Conservation (phyloP, 2,797 vertebrate genomes). For the Enteromius thamalakanensis region DNA sequence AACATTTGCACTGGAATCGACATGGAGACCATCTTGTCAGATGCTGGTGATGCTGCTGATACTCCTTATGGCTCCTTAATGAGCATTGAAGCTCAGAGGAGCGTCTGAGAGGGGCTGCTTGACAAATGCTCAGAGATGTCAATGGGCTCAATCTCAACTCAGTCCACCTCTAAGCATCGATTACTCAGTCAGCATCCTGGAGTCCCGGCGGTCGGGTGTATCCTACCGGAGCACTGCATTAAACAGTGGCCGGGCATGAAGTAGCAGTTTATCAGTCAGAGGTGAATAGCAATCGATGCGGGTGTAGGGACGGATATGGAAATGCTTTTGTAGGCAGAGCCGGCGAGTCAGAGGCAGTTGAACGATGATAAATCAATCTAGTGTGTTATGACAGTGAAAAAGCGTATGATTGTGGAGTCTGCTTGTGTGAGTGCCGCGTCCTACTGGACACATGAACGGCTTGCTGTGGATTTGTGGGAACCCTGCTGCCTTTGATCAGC, state of each 20-base stretch:
- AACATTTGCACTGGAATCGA: slow-evolving; percentile 36
- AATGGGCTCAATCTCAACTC: slow-evolving; percentile 71
- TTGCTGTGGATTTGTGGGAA: neutral
- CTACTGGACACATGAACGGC: slow-evolving; percentile 44
- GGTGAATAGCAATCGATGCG: slow-evolving; percentile 67
- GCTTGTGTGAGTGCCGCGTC: slow-evolving; percentile 22
- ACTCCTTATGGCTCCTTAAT: slow-evolving; percentile 35
- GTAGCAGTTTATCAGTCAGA: slow-evolving; percentile 70
- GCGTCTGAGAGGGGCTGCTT: slow-evolving; percentile 41
- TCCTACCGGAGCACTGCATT: slow-evolving; percentile 65
- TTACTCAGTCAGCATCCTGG: slow-evolving; percentile 70
- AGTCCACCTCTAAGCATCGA: slow-evolving; percentile 72
- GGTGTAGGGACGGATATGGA: slow-evolving; percentile 56
- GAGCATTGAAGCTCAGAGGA: slow-evolving; percentile 51
- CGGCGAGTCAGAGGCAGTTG: slow-evolving; percentile 31
- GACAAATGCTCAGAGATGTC: slow-evolving; percentile 69
- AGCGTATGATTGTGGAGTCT: slow-evolving; percentile 31
- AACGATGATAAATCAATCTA: slow-evolving; percentile 60
- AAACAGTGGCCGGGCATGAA: slow-evolving; percentile 65
- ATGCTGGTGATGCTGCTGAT: slow-evolving; percentile 5
- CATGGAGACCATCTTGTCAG: slow-evolving; percentile 57
- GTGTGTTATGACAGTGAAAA: slow-evolving; percentile 41
- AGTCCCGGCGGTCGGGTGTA: slow-evolving; percentile 32
- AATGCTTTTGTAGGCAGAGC: slow-evolving; percentile 45
- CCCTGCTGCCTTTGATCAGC: slow-evolving; percentile 37